Base-by-base conservation (phyloP, 2,113 vertebrate genomes). In the Poeciliopsis occidentalis region DNA sequence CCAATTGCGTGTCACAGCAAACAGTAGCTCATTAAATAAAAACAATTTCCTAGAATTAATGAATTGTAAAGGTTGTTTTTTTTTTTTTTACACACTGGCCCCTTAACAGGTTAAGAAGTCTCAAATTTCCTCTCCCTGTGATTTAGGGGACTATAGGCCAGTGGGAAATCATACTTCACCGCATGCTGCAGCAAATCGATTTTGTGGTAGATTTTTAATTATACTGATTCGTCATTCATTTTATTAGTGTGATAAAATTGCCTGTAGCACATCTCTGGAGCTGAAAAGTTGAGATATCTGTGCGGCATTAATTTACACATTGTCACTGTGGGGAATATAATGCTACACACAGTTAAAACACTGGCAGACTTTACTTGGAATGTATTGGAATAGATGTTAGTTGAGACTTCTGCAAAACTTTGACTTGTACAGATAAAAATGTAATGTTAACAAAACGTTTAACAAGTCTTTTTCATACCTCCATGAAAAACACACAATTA, bases 121-220 rank as follows among this genome's bases (percentile, higher is more conserved):
- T 47, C 67, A 78, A 73, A 84, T 84, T 83, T 74, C 69, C 30
- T 61, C 60, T 37, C 74, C 70, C 27, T 30, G 69, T 79, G 71
- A 78, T 81, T 67, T 63, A 37, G 26, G 19, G 60, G 26, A 34
- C 61, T 1, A 0, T 57, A 73, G 70, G 67, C 75, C 81, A 69
- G 54, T 62, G 83, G 84, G 85, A 87, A 89, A 88, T 89, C 78
- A 76, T 12, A 77, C 71, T 69, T 68, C 71, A 34, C 54, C 70
- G 76, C 69, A 73, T 64, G 31, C 47, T 78, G 60, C 68, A 39
- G 57, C 24, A 60, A 83, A 91, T 85, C n/a, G 27, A 89, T 89
- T 87, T 73, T 75, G 67, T 67, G 72, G 67, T 79, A 78, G 44
- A 78, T 75, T 88, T 90, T 78, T 87, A 90, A 89, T 89, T 79